Percentiles rank a stretch among this genome's conserved stretches.
These are phyloP conservation scores for Drosophila repleta DNA, from an alignment of 1,140 invertebrate genomes.

Conservation along the genomic window DNA sequence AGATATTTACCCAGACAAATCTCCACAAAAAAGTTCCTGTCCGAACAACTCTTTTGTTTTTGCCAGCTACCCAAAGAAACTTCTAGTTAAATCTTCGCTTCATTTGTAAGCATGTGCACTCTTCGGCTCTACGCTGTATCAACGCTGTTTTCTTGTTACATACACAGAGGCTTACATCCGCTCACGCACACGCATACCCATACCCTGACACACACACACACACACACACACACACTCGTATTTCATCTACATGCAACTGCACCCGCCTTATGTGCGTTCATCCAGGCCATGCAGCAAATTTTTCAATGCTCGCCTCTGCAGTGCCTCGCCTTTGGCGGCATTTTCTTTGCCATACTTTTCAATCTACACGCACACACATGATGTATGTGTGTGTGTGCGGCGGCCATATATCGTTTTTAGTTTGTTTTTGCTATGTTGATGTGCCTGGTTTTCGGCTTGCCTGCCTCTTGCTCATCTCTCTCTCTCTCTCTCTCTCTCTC, in stretches of 20 bases:
- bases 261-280: slow-evolving; percentile 9
- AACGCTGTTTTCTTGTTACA: slow-evolving; percentile 7
- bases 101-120: background rate
- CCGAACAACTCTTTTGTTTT: no score
- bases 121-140: background rate
- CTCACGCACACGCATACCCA: background rate
- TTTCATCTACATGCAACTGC: background rate
- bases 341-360: slow-evolving; percentile 77
- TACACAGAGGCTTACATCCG: background rate
- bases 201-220: background rate
- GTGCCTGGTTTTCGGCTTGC: slow-evolving; percentile 2
- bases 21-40: no score
- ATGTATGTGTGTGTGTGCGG: slow-evolving; percentile 33
- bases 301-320: slow-evolving; percentile 35
- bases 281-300: slow-evolving; percentile 33
- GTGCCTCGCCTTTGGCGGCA: slow-evolving; percentile 57
- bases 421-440: slow-evolving; percentile 41
- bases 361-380: slow-evolving; percentile 43
- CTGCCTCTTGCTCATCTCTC: background rate
- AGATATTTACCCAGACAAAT: no score
- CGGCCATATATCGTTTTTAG: slow-evolving; percentile 51
- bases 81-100: background rate
- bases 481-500: background rate
- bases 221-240: background rate
- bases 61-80: background rate